These are phyloP conservation scores for Lathamus discolor DNA, from an alignment of 2,113 vertebrate species.

Conservation along the genomic window DNA sequence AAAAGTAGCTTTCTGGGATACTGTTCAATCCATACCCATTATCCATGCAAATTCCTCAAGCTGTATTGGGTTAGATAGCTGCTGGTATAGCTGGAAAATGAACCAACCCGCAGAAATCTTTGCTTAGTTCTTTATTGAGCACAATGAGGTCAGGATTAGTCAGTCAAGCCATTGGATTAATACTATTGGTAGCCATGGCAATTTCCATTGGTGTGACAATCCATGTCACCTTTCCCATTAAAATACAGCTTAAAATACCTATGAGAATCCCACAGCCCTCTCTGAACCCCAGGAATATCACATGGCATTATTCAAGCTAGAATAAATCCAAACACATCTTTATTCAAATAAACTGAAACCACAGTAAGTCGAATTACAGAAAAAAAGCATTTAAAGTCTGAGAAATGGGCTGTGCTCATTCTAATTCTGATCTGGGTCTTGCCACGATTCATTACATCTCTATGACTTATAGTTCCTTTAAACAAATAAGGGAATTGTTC, in stretches of 20 bases:
- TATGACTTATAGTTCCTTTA: not conserved
- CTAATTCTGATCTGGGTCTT: not conserved
- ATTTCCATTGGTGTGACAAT: constrained; percentile 68
- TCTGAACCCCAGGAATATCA: constrained; percentile 58
- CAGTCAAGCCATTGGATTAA: constrained; percentile 56
- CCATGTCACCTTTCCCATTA: constrained; percentile 66
- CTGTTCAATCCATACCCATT: constrained; percentile 44
- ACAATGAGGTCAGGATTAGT: constrained; percentile 68
- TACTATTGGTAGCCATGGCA: constrained; percentile 67
- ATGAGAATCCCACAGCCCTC: constrained; percentile 61
- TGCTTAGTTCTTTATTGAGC: constrained; percentile 55
- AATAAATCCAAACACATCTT: constrained; percentile 29
- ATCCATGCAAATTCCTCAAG: constrained; percentile 64
- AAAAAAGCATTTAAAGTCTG: not conserved
- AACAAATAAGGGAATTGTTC: not conserved
- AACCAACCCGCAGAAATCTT: constrained; percentile 59
- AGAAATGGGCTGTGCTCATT: not conserved
- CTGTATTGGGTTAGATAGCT: constrained; percentile 50
- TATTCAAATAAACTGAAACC: constrained; percentile 35
- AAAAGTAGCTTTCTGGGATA: constrained; percentile 52
- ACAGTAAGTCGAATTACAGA: not conserved
- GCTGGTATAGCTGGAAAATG: constrained; percentile 48
- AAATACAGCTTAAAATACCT: constrained; percentile 73
- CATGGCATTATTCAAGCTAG: constrained; percentile 3
- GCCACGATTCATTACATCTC: not conserved